Base-by-base conservation (phyloP, 2,888 invertebrate species). In the Megaustenia siamemsis region DNA sequence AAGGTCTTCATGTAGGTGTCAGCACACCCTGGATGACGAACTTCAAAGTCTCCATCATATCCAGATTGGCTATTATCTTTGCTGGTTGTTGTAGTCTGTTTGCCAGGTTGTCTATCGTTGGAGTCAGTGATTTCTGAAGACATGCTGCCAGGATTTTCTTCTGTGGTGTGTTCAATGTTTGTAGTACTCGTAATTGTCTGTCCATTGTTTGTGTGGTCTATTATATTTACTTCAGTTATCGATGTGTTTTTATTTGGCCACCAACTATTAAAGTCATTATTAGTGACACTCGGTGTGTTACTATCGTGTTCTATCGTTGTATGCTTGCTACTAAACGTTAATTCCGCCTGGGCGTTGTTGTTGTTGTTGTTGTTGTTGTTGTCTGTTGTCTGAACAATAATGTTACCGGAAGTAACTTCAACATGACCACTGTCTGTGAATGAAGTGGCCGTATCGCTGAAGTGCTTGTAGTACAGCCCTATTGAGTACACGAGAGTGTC, bases 1-100 rank as follows among this genome's bases (percentile, higher is more conserved):
- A 73, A 73, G 43, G 71, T 45, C 12, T n/a, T 24, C 12, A 73
- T 28, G 71, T 73, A 73, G n/a, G 43, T n/a, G 28, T n/a, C n/a
- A n/a, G 21, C 0, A 73, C 43, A 73, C 28, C 45, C 45, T 4
- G 12, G 12, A 4, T 53, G 53, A 18, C 53, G 53, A 24, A 12
- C 18, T n/a, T n/a, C n/a, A n/a, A n/a, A n/a, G 49, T 12, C 18
- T 49, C 18, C 49, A 18, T 12, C n/a, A n/a, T n/a, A n/a, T n/a
- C n/a, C n/a, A n/a, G 40, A n/a, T 18, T 24, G 40, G n/a, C 15
- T 24, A 71, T 71, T 43, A 43, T 5, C 24, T 1, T 43, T 43
- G 24, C 15, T 3, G 43, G 40, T n/a, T 71, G 69, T 43, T 1
- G 43, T 40, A 38, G 68, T 38, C 38, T 35, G 68, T 12, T 45